Base-by-base conservation (phyloP, 2,888 invertebrate species). In the Stenichneumon culpator region DNA sequence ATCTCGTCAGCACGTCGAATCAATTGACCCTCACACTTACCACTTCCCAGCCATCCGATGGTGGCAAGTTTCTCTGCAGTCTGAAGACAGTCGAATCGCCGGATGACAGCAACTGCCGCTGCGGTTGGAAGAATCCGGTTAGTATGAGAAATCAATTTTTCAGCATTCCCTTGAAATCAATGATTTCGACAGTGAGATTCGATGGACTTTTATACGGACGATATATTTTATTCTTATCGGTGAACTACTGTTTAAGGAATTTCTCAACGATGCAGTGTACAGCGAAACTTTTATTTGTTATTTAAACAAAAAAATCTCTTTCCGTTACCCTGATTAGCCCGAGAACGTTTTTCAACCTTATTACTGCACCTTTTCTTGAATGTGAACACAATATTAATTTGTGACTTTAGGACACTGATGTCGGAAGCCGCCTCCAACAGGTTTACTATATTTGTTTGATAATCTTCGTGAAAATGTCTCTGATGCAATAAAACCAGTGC, bases 41-140 rank as follows among this genome's bases (percentile, higher is more conserved):
- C 11, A 80, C 94, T 0, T 82, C 92, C 0, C 3, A 0, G 0
- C 82, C 63, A 22, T 94, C 94, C 39, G 1, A 81, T 0, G 95
- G 95, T 7, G 96, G 96, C 0, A 90, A 91, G 25, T 96, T 96
- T 88, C 75, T 89, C 0, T 96, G 96, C 88, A 89, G 90, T 7
- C 67, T 94, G 4, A 90, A 90, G 73, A 85, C 92, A 86, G 63
- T 88, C 69, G 81, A 7, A 81, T 82, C 28, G 28, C 83, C 83
- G 6, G 52, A 87, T 5, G 86, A 72, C 90, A 0, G 86, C 44
- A 25, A 90, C 32, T 96, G 96, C 89, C 93, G 91, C 72, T 96
- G 96, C 89, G 96, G 96, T 4, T 94, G 95, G 91, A 95, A 94
- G 87, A 95, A 95, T 89, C 92, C 92, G 90, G 96, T 93, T 87